Evolutionary conservation across 2,797 vertebrate species (phyloP).

Genomic region (Lithobates pipiens): DNA sequence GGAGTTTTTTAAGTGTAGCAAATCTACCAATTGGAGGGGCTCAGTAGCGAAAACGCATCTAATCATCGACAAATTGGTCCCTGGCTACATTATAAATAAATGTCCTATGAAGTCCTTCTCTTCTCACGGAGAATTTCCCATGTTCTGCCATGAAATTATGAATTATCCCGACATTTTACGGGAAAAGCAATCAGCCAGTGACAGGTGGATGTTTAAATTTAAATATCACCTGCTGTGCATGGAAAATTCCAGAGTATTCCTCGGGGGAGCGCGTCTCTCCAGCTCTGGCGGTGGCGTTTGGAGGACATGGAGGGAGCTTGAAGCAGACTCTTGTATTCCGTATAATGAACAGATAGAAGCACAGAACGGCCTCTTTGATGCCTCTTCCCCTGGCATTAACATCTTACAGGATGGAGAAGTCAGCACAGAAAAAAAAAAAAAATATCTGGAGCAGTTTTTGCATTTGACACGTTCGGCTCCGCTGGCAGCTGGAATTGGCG

Average conservation of each 20-base stretch:
- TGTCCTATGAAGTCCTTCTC: background rate
- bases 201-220: background rate
- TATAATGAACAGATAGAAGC: slow-evolving; percentile 25
- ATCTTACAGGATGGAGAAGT: background rate
- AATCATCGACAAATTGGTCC: too few relatives aligned
- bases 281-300: background rate
- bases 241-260: background rate
- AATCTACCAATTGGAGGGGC: too few relatives aligned
- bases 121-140: too few relatives aligned
- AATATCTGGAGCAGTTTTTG: slow-evolving; percentile 24
- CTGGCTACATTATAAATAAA: too few relatives aligned
- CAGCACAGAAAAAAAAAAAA: background rate
- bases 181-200: background rate
- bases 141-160: background rate
- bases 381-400: slow-evolving; percentile 14
- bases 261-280: background rate
- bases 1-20: too few relatives aligned
- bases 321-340: background rate
- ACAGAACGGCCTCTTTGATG: slow-evolving; percentile 4
- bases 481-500: background rate
- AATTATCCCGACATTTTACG: background rate
- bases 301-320: background rate
- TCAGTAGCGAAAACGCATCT: too few relatives aligned
- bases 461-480: slow-evolving; percentile 1
- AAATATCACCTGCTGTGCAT: background rate